Evolutionary conservation across 2,888 invertebrate species (phyloP).

Genomic region (Chaitophorus viminalis): DNA sequence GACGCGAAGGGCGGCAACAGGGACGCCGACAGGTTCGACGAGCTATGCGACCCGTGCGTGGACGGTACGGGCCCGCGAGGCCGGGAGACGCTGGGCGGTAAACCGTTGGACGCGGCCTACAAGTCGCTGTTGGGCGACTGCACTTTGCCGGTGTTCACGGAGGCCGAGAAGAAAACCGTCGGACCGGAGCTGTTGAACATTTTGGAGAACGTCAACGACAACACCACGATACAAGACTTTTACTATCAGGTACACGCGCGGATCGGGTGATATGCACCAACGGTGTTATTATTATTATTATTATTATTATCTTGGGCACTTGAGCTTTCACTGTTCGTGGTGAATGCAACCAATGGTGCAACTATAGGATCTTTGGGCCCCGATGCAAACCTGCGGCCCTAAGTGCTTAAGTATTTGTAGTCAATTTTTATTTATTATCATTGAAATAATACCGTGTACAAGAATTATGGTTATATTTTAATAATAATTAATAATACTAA

Average conservation of each 20-base stretch:
- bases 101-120: not conserved
- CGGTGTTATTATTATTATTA: too few species aligned
- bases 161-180: slow-evolving; percentile 10
- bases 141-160: slow-evolving; percentile 9
- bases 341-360: too few species aligned
- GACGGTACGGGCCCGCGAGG: not conserved
- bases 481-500: too few species aligned
- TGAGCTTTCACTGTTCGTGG: too few species aligned
- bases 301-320: too few species aligned
- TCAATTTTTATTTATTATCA: too few species aligned
- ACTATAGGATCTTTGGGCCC: too few species aligned
- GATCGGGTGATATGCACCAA: too few species aligned
- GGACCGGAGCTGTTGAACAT: slow-evolving; percentile 8
- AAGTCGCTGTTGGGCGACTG: slow-evolving; percentile 28
- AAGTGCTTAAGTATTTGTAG: too few species aligned
- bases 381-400: too few species aligned
- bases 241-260: slow-evolving; percentile 52
- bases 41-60: slow-evolving; percentile 32
- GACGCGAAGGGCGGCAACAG: not conserved
- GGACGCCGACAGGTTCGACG: not conserved
- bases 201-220: not conserved
- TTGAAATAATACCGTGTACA: too few species aligned
- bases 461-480: too few species aligned
- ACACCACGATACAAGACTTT: slow-evolving; percentile 48
- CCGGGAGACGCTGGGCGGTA: not conserved